Base-by-base conservation (phyloP, 2,797 vertebrate genomes). In the Lithobates sylvaticus region DNA sequence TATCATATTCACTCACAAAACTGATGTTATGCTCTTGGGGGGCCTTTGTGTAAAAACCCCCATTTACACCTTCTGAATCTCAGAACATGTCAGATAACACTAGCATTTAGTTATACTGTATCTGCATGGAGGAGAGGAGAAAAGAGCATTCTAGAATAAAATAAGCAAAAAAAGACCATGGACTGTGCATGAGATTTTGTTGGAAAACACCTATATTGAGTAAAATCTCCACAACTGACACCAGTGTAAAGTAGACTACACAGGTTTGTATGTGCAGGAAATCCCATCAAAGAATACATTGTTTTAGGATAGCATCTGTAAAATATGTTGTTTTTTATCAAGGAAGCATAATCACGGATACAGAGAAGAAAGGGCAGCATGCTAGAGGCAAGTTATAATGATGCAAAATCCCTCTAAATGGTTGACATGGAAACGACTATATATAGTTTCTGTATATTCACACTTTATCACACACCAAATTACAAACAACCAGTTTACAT, bases 391-490 rank as follows among this genome's bases (percentile, higher is more conserved):
- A 79, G 83, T 73, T 73, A 85, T 44, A 47, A 80, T 85, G 71
- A 54, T 75, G 18, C 39, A 75, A 21, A 73, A 29, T 74, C 77
- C 70, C 44, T 42, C 27, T 61, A 58, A 81, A 86, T 42, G 78
- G 84, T 86, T 86, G 72, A 81, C 78, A 86, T 81, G 84, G 84
- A 81, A 81, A 86, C 84, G 47, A 76, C 78, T 81, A 86, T 76
- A 86, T 76, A 70, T 86, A 86, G 78, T 23, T 39, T 54, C 44
- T 64, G 16, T 6, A 76, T 58, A 70, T 58, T 58, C 64, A 76
- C 73, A 76, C 12, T 71, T 74, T 69, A 61, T 81, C 72, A 81
- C 65, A 81, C 47, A 81, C 69, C 15, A n/a, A 86, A 61, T 69
- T 86, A 81, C 44, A 58, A 76, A 58, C 42, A 80, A 75, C 54